Base-by-base conservation (phyloP, 30 jellyfish, hydroid and myxozoan species). In the Pelagia noctiluca region DNA sequence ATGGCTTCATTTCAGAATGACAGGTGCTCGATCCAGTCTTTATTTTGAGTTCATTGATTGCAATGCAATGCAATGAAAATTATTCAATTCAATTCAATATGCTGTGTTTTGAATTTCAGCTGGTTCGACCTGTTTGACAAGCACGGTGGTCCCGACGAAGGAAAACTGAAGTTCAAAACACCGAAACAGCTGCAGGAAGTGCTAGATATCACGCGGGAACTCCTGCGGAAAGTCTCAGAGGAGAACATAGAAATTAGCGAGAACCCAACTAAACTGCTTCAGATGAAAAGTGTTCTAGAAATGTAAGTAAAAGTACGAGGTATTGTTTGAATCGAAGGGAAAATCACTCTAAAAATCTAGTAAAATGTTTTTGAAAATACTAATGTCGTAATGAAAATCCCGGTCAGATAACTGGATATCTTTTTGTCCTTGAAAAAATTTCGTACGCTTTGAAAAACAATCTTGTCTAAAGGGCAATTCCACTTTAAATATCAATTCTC, bases 211-310 rank as follows among this genome's bases (percentile, higher is more conserved):
- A n/a, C n/a, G n/a, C n/a, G n/a, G n/a, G n/a, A n/a, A n/a, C n/a
- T n/a, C n/a, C n/a, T n/a, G n/a, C n/a, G n/a, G n/a, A 90, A 86
- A 11, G 72, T 18, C 47, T 24, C 24, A 2, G 35, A 38, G 26
- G 75, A 75, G 35, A 76, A 73, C 49, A 85, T 78, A 10, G 69
- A 52, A 30, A 78, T 78, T 7, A 85, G 86, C 75, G 99, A 95
- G 84, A 95, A 89, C 84, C 97, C 88, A 34, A 81, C 91, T n/a
- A 95, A 95, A 46, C 76, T 95, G 25, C 65, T 78, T 69, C 99
- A 95, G 85, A 95, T 95, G 99, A 95, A 95, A 74, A 85, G 97
- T 82, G 99, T 95, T 65, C 90, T 95, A 16, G 99, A 95, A 79
- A 95, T 95, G 99, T 94, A 64, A 34, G 96, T 30, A n/a, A 2